These are phyloP conservation scores for Passer montanus DNA, from an alignment of 2,113 vertebrate species.

Conservation along the genomic window DNA sequence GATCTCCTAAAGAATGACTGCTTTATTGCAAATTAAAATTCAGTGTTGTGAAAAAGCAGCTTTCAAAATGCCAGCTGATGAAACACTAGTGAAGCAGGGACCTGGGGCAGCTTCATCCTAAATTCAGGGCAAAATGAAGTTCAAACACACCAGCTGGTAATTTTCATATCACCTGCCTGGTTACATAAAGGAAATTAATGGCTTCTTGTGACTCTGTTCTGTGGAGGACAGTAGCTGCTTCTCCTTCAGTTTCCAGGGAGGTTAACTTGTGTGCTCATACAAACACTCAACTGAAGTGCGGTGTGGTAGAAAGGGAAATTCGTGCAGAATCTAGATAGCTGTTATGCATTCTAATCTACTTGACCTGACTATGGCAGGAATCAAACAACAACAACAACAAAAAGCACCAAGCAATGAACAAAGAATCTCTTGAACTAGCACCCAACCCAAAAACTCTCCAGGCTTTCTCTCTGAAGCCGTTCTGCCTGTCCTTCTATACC, in stretches of 20 bases:
- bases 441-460: neutral
- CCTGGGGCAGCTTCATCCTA: neutral
- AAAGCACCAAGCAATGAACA: neutral
- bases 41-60: neutral
- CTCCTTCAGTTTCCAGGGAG: neutral
- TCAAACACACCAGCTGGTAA: neutral
- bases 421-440: conserved; percentile 1
- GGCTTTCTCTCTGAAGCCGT: neutral
- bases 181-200: conserved; percentile 1
- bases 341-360: neutral
- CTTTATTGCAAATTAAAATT: neutral
- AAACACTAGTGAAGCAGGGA: neutral
- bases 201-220: neutral
- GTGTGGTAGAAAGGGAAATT: neutral
- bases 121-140: neutral
- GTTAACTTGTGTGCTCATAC: neutral
- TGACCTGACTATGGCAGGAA: neutral
- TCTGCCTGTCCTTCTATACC: neutral
- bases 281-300: neutral
- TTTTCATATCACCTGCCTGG: neutral
- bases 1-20: neutral
- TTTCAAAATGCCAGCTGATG: neutral
- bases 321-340: neutral
- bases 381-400: neutral
- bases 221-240: neutral